Evolutionary conservation across 2,888 invertebrate species (phyloP).

Genomic region (Monopis laevigella): DNA sequence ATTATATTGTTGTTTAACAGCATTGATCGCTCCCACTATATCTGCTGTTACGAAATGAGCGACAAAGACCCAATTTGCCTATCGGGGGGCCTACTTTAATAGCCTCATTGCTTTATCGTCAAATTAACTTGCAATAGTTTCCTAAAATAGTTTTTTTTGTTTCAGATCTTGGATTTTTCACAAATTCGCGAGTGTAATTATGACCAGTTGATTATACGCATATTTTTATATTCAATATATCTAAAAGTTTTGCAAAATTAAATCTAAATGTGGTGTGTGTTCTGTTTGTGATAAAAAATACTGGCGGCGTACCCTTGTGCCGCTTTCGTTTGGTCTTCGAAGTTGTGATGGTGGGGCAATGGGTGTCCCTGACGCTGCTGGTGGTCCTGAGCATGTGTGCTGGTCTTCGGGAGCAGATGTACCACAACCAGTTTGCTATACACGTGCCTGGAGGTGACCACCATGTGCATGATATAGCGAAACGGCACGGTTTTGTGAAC

Average conservation of each 20-base stretch:
- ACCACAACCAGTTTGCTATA: constrained; percentile 87
- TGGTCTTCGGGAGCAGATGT: constrained; percentile 53
- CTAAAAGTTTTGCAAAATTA: constrained; percentile 2
- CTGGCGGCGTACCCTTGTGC: neutral
- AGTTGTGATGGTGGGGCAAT: constrained; percentile 28
- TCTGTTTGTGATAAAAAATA: neutral
- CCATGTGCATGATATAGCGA: constrained; percentile 81
- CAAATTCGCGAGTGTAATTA: constrained; percentile 5
- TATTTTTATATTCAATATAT: neutral
- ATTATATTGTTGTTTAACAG: too few relatives aligned
- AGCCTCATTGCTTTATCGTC: too few relatives aligned
- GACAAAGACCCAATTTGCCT: too few relatives aligned
- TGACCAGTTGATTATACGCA: neutral
- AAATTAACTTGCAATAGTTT: too few relatives aligned
- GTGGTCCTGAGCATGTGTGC: constrained; percentile 28
- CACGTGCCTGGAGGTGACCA: constrained; percentile 78
- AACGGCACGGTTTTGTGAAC: constrained; percentile 86
- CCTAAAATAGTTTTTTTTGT: constrained; percentile 17
- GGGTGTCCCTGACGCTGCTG: constrained; percentile 36
- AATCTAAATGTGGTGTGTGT: constrained; percentile 1
- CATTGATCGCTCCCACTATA: too few relatives aligned
- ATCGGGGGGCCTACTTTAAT: too few relatives aligned
- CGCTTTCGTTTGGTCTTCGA: constrained; percentile 1
- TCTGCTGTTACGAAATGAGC: too few relatives aligned
- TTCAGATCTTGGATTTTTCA: constrained; percentile 4